Conservation (phyloP, 2,797 vertebrate genomes). For the Arctocebus calabarensis region DNA sequence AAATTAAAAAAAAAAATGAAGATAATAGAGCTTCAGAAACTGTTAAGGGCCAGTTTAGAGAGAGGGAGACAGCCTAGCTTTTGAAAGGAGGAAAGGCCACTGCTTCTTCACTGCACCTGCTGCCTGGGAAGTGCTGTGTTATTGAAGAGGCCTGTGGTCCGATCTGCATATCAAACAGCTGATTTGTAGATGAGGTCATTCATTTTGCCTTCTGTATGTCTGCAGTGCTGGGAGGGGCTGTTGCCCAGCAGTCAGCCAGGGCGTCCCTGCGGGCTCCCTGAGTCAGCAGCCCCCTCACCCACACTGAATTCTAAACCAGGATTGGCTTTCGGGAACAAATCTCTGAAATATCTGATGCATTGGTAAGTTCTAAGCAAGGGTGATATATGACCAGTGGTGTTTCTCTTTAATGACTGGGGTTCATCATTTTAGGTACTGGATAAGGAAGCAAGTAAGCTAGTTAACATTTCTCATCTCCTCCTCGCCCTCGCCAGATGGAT, state of each 20-base stretch:
- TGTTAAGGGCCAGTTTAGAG: conserved; percentile 81
- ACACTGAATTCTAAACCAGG: conserved; percentile 88
- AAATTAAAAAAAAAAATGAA: conserved; percentile 84
- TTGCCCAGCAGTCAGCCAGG: conserved; percentile 89
- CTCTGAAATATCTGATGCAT: conserved; percentile 86
- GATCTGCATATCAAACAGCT: conserved; percentile 92
- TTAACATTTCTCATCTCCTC: not conserved
- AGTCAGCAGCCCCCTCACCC: conserved; percentile 87
- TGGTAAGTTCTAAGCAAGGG: conserved; percentile 89
- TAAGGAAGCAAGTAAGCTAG: conserved; percentile 78
- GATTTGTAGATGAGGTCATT: conserved; percentile 90
- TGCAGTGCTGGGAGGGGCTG: conserved; percentile 86
- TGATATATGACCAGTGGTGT: conserved; percentile 87
- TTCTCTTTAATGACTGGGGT: conserved; percentile 87
- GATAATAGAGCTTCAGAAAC: conserved; percentile 82
- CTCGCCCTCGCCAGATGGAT: not conserved
- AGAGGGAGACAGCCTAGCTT: conserved; percentile 76
- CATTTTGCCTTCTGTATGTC: conserved; percentile 86
- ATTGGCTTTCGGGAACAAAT: conserved; percentile 89
- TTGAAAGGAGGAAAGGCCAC: conserved; percentile 81
- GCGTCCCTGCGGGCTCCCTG: conserved; percentile 92
- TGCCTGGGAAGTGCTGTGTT: conserved; percentile 81
- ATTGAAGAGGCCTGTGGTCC: conserved; percentile 84
- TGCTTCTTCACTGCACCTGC: conserved; percentile 88
- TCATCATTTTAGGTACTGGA: conserved; percentile 85